Evolutionary conservation across 2,113 vertebrate genomes (phyloP).

Genomic region (Hystrix brachyura): DNA sequence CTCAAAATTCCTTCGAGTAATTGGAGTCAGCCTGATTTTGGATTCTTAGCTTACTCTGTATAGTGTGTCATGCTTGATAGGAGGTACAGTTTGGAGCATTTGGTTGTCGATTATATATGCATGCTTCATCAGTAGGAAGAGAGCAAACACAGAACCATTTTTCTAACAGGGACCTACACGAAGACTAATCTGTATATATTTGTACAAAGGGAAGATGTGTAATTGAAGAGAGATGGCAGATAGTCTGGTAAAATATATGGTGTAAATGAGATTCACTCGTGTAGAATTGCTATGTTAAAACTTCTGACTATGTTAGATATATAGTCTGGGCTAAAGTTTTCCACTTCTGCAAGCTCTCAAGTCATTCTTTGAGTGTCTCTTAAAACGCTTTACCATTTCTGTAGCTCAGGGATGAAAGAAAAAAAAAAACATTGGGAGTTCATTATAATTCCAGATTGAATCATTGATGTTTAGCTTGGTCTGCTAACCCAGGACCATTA

Average conservation of each 20-base stretch:
- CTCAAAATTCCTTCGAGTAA: neutral
- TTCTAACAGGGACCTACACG: neutral
- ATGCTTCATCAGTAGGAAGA: neutral
- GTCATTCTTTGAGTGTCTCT: neutral
- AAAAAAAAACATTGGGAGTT: neutral
- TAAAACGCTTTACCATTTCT: neutral
- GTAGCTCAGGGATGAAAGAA: neutral
- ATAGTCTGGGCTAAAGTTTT: neutral
- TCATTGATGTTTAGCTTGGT: neutral
- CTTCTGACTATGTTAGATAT: neutral
- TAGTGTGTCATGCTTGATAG: too few species aligned
- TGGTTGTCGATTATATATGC: neutral
- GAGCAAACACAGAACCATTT: neutral
- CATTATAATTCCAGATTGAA: neutral
- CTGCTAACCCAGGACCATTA: neutral
- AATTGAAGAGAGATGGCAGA: neutral
- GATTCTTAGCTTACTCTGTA: neutral
- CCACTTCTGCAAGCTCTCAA: neutral
- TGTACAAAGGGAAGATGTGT: neutral
- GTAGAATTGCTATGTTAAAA: neutral
- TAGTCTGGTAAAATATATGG: neutral
- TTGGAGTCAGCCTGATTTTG: neutral
- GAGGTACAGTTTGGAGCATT: neutral
- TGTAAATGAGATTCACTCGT: neutral
- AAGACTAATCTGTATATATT: neutral